Evolutionary conservation across 23 tunicate genomes (phyloP), one percentile per base, ranked within the genome.

Genomic region (Trididemnum miniatum): DNA sequence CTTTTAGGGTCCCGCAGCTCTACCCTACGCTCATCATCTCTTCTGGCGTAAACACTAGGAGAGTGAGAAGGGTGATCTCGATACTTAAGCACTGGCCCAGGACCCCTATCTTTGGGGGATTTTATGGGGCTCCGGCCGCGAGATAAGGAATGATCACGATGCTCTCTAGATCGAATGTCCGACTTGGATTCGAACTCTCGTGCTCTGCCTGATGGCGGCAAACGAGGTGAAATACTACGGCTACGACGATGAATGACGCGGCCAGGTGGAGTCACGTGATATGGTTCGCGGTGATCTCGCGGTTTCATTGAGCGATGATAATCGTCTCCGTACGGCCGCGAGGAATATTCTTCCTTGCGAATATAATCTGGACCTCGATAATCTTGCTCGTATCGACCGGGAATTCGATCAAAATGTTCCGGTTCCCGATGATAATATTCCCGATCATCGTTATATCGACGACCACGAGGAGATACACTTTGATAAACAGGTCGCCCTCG

Each of bases 171-270:
- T 59, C 90, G 49, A 12, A 72, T 12, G 1, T 86, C 90, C 27
- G 35, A 3, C 35, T 86, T 86, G 3, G 80, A 36, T 18, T 86
- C 90, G 20, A 67, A 59, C 67, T 86, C 90, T 39, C 90, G 38
- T 15, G 77, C 84, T 57, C 90, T 52, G 1, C 84, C 31, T 15
- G 78, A 20, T 51, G 79, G 38, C 0, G 80, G 29, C 23, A 86
- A 35, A 30, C 87, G 35, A 2, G 97, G 97, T 59, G 97, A 91
- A 12, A 73, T 77, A 57, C 97, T 91, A 4, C 97, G 87, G 71
- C 97, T 91, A 30, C 97, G 79, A 2, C 90, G 80, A 1, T 66
- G 60, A 35, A 74, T 33, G 23, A 65, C 49, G 4, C 88, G 59
- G 57, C 71, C 52, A 2, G 82, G 82, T 39, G 87, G 76, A 20